These are phyloP conservation scores for Pomatorhinus ruficollis DNA, from an alignment of 2,113 vertebrate species.

Conservation along the genomic window DNA sequence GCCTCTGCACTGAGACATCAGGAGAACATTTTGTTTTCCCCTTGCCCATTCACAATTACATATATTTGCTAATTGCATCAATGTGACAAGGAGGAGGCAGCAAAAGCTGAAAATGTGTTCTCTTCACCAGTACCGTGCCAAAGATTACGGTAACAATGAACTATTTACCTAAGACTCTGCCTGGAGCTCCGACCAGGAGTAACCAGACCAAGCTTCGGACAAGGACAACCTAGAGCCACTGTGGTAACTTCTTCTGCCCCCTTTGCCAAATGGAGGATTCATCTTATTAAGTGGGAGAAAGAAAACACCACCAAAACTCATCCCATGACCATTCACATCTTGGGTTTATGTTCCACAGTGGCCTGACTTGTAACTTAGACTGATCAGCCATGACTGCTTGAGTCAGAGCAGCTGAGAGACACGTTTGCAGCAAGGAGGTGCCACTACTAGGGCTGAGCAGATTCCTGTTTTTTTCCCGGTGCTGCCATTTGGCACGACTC, in stretches of 20 bases:
- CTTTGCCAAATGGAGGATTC: neutral
- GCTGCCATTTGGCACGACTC: neutral
- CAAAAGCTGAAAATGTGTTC: neutral
- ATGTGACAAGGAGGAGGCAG: neutral
- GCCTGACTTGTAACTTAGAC: neutral
- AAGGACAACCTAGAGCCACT: neutral
- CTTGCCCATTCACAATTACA: neutral
- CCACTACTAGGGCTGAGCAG: neutral
- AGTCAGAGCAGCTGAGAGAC: neutral
- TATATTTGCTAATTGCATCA: neutral
- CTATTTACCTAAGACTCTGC: neutral
- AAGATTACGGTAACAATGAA: rapidly evolving
- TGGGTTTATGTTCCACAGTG: neutral
- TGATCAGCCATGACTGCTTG: neutral
- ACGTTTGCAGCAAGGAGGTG: neutral
- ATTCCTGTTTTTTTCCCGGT: neutral
- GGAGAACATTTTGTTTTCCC: neutral
- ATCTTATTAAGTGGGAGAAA: neutral
- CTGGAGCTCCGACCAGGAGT: neutral
- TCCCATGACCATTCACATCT: neutral
- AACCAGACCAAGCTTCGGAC: neutral
- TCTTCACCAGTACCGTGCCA: neutral
- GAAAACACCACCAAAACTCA: neutral
- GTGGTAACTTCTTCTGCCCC: neutral
- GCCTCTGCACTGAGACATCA: neutral